These are phyloP conservation scores for Tiphia femorata DNA, from an alignment of 2,888 invertebrate genomes.

Conservation along the genomic window DNA sequence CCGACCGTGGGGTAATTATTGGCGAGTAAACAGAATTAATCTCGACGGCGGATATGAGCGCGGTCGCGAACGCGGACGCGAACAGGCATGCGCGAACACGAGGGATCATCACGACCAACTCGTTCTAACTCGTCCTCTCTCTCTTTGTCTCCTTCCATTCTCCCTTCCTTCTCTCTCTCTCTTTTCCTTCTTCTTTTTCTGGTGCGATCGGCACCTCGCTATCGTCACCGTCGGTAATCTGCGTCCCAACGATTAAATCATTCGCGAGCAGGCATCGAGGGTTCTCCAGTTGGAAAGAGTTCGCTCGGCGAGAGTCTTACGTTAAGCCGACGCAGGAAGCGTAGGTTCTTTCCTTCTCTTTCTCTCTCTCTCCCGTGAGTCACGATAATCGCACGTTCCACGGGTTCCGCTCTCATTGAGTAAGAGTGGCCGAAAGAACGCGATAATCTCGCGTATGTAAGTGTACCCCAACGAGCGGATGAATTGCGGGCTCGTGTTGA, in stretches of 20 bases:
- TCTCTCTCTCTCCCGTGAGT: background rate
- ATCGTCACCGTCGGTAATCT: no score
- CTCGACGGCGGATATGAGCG: constrained; percentile 15
- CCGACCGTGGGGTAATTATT: constrained; percentile 33
- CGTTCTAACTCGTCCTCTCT: background rate
- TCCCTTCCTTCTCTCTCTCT: background rate
- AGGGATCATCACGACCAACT: background rate
- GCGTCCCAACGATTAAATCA: no score
- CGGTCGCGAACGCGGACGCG: background rate
- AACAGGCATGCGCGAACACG: background rate
- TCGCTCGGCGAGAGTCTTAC: background rate
- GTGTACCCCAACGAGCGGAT: no score
- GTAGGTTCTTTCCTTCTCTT: background rate
- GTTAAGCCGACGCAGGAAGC: background rate
- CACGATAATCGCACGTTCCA: no score
- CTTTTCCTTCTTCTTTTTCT: no score
- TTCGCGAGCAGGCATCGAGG: no score
- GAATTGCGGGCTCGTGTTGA: no score
- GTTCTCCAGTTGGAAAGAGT: no score
- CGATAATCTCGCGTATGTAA: no score
- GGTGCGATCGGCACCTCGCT: no score
- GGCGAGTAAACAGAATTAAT: constrained; percentile 44
- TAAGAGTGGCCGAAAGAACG: no score
- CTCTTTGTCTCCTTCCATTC: background rate
- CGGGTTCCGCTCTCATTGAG: no score